Evolutionary conservation across 1,140 invertebrate species (phyloP).

Genomic region (Bombus difficillimus): DNA sequence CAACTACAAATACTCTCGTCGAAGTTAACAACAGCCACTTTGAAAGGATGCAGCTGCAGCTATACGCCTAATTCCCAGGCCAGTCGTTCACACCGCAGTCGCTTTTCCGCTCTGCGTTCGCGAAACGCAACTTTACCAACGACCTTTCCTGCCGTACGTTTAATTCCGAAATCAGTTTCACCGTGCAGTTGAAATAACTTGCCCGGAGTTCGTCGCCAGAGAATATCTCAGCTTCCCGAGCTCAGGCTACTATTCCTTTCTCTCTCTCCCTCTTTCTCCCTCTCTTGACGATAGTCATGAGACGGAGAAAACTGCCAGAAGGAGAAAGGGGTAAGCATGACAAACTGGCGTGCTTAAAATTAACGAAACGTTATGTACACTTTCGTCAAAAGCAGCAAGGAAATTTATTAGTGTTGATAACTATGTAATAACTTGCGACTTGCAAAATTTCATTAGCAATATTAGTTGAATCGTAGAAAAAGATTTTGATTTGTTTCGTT

Average conservation of each 20-base stretch:
- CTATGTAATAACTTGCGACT: too few species aligned
- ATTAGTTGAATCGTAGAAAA: too few species aligned
- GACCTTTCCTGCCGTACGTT: neutral
- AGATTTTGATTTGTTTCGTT: too few species aligned
- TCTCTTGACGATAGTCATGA: neutral
- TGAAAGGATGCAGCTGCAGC: slow-evolving; percentile 13
- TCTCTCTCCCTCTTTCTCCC: neutral
- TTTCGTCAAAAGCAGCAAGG: neutral
- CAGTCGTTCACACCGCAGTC: slow-evolving; percentile 22
- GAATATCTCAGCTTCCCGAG: slow-evolving; percentile 9
- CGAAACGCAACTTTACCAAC: neutral
- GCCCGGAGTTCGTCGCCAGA: neutral
- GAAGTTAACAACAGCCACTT: slow-evolving; percentile 18
- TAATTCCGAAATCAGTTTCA: slow-evolving; percentile 44
- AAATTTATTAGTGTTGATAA: too few species aligned
- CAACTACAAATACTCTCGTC: neutral
- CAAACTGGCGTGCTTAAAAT: slow-evolving; percentile 12
- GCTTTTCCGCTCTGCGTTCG: neutral
- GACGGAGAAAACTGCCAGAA: neutral
- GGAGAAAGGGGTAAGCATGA: neutral
- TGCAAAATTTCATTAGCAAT: too few species aligned
- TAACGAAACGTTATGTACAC: neutral
- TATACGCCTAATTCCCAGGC: slow-evolving; percentile 30
- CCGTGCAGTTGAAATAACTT: slow-evolving; percentile 29
- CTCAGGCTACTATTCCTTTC: neutral